Evolutionary conservation across 53 echinoderm and acorn worm species (phyloP).

Genomic region (Arbacia lixula): DNA sequence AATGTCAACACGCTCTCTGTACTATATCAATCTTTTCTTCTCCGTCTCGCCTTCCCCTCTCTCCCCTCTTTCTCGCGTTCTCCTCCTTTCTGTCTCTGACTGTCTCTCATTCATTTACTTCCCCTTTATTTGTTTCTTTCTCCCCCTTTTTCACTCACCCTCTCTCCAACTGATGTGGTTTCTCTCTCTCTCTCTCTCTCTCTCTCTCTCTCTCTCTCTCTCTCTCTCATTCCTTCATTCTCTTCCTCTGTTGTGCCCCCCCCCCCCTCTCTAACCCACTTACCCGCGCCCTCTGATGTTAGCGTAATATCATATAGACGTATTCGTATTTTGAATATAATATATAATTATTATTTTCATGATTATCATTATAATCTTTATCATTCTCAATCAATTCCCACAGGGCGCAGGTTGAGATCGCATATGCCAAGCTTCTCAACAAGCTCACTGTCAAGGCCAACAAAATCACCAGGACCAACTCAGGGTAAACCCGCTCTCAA

Average conservation of each 20-base stretch:
- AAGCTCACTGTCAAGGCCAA: slow-evolving; percentile 39
- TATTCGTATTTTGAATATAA: too few relatives aligned
- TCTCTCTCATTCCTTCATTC: neutral
- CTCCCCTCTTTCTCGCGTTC: neutral
- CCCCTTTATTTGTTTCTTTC: neutral
- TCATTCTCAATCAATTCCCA: too few relatives aligned
- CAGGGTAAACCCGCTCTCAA: slow-evolving; percentile 17
- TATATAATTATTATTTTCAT: too few relatives aligned
- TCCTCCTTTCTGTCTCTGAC: neutral
- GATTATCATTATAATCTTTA: too few relatives aligned
- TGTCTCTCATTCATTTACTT: neutral
- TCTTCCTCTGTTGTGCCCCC: neutral
- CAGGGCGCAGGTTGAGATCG: slow-evolving; percentile 36
- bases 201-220: neutral
- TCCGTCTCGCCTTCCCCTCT: too few relatives aligned
- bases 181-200: neutral
- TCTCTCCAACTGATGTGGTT: neutral
- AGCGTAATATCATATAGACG: too few relatives aligned
- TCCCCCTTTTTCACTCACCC: neutral
- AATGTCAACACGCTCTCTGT: too few relatives aligned
- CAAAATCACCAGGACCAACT: slow-evolving; percentile 21
- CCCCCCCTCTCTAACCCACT: too few relatives aligned
- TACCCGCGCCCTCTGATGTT: too few relatives aligned
- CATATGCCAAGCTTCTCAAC: slow-evolving; percentile 26
- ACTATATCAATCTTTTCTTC: too few relatives aligned